Evolutionary conservation across 2,113 vertebrate genomes (phyloP).

Genomic region (Cynopterus brachyotis): DNA sequence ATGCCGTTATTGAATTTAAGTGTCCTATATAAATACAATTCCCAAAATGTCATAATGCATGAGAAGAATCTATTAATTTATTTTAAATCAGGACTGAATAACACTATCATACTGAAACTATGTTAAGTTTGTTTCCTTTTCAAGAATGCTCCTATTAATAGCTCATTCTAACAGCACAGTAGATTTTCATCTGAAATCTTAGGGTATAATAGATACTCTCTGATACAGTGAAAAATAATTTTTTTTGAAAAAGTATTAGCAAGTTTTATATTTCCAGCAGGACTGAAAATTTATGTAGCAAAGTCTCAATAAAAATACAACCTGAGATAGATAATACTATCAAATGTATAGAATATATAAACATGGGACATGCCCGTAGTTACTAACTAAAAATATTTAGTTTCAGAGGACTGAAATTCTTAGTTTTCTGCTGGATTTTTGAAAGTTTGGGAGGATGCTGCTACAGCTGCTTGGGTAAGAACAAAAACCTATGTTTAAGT

Average conservation of each 20-base stretch:
- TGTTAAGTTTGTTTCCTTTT: conserved; percentile 40
- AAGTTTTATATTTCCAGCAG: not conserved
- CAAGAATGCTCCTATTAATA: not conserved
- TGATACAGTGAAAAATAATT: not conserved
- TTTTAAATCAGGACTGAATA: conserved; percentile 36
- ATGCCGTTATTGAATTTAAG: conserved; percentile 1
- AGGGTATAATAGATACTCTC: not conserved
- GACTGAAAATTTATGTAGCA: conserved; percentile 16
- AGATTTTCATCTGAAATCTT: conserved; percentile 41
- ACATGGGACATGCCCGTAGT: not conserved
- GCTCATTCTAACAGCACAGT: not conserved
- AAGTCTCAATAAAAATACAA: conserved; percentile 15
- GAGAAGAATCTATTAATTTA: conserved; percentile 41
- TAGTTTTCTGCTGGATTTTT: not conserved
- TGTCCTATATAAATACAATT: not conserved
- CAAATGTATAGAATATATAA: not conserved
- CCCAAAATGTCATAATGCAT: conserved; percentile 23
- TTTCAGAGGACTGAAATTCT: not conserved
- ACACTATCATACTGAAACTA: conserved; percentile 28
- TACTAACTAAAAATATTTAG: not conserved
- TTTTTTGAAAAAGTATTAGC: not conserved
- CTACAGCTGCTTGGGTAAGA: not conserved
- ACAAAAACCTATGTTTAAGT: not conserved
- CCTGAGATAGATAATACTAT: conserved; percentile 40
- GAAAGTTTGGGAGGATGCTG: not conserved